phyloP scores from a whole-genome alignment of 1,140 invertebrate genomes.

The Drosophila pseudoobscura region DNA sequence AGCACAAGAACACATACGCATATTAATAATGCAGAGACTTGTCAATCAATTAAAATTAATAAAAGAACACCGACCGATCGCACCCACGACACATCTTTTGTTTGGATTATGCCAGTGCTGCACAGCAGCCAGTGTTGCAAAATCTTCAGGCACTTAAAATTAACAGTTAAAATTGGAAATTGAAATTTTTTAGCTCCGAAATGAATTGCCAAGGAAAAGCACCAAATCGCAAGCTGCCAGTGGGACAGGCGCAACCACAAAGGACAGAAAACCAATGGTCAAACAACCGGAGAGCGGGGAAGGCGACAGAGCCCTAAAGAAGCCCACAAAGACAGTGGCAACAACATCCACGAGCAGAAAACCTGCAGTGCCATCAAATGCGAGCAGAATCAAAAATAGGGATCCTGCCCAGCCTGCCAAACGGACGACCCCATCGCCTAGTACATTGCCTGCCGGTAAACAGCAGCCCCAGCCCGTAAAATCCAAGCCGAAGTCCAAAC shows the following conservation, averaged over 20 bases:
- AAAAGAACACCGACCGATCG: constrained; percentile 38
- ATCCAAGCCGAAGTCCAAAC: constrained; percentile 47
- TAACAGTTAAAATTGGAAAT: constrained; percentile 4
- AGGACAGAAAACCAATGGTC: constrained; percentile 32
- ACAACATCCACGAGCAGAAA: constrained; percentile 42
- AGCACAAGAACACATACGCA: constrained; percentile 3
- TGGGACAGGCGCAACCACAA: constrained; percentile 20
- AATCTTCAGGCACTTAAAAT: neutral
- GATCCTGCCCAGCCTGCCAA: constrained; percentile 24
- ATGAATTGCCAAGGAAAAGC: constrained; percentile 47
- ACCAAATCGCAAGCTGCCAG: constrained; percentile 61
- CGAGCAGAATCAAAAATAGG: constrained; percentile 50
- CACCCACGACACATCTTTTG: constrained; percentile 17
- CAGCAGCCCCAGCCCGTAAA: constrained; percentile 20
- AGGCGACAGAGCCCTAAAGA: constrained; percentile 40
- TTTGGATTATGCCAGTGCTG: constrained; percentile 31
- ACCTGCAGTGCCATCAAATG: constrained; percentile 20
- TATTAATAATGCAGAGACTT: constrained; percentile 15
- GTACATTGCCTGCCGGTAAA: constrained; percentile 34
- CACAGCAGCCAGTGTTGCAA: constrained; percentile 27
- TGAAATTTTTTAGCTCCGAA: constrained; percentile 37
- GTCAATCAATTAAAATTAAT: constrained; percentile 42
- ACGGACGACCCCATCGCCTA: constrained; percentile 62
- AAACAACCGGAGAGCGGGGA: constrained; percentile 59
- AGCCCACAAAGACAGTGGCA: constrained; percentile 39